These are phyloP conservation scores for Ceratosolen solmsi DNA, from an alignment of 1,140 invertebrate species.

Conservation along the genomic window DNA sequence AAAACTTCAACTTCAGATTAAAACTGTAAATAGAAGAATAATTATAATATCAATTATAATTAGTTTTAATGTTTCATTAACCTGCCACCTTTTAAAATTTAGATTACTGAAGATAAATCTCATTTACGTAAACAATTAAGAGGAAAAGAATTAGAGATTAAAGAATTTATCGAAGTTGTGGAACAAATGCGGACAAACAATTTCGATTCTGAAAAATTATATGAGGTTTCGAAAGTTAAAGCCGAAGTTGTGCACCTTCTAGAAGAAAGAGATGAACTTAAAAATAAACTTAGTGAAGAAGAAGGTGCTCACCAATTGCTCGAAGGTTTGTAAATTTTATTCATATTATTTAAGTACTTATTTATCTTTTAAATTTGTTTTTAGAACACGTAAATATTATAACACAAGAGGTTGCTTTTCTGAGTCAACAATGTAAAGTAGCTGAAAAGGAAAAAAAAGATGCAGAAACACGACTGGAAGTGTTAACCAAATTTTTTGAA, in stretches of 20 bases:
- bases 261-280: slow-evolving; percentile 69
- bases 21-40: slow-evolving; percentile 61
- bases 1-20: slow-evolving; percentile 65
- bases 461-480: slow-evolving; percentile 86
- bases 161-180: slow-evolving; percentile 65
- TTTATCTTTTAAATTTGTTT: slow-evolving; percentile 15
- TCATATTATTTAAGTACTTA: background rate
- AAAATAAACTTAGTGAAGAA: slow-evolving; percentile 67
- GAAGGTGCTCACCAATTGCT: slow-evolving; percentile 69
- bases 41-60: slow-evolving; percentile 18
- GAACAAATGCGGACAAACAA: slow-evolving; percentile 64
- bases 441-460: slow-evolving; percentile 86
- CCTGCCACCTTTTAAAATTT: slow-evolving; percentile 33
- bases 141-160: slow-evolving; percentile 65
- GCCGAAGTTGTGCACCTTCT: slow-evolving; percentile 63
- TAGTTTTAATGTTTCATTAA: slow-evolving; percentile 44
- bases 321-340: slow-evolving; percentile 61
- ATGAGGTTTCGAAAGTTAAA: slow-evolving; percentile 67
- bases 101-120: slow-evolving; percentile 64
- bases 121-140: slow-evolving; percentile 62
- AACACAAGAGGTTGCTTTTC: slow-evolving; percentile 72
- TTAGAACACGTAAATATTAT: slow-evolving; percentile 70
- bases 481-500: slow-evolving; percentile 90
- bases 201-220: slow-evolving; percentile 69
- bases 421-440: slow-evolving; percentile 79